Percentiles rank a stretch among this genome's conserved stretches.
Evolutionary conservation across 2,888 invertebrate species (phyloP).

Genomic region (Lasioglossum vierecki): DNA sequence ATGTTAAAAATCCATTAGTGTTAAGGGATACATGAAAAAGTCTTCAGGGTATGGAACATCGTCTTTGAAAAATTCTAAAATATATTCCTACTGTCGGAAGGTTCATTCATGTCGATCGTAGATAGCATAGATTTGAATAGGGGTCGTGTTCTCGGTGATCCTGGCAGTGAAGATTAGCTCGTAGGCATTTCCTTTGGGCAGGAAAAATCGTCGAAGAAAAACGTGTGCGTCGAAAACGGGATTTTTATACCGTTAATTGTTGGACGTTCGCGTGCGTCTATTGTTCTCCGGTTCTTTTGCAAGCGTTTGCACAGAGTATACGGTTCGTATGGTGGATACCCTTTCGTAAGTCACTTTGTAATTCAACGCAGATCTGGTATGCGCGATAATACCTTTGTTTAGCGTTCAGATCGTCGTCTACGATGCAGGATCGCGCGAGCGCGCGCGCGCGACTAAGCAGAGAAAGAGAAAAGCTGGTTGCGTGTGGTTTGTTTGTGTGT

Average conservation of each 20-base stretch:
- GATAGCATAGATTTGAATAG: not conserved
- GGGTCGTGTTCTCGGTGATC: too few relatives aligned
- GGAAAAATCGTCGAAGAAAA: not conserved
- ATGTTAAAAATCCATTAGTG: too few relatives aligned
- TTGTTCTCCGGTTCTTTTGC: conserved; percentile 55
- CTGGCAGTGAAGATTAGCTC: not conserved
- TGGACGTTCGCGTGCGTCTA: conserved; percentile 12
- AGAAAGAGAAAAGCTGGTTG: conserved; percentile 45
- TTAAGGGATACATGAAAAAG: not conserved
- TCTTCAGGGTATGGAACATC: too few relatives aligned
- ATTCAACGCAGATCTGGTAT: conserved; percentile 59
- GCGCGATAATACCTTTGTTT: conserved; percentile 60
- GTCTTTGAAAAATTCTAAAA: not conserved
- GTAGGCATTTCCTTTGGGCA: not conserved
- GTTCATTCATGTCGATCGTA: not conserved
- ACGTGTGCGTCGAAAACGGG: conserved; percentile 28
- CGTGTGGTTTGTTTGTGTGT: conserved; percentile 36
- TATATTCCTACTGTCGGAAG: not conserved
- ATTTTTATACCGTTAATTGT: conserved; percentile 54
- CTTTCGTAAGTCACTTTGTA: conserved; percentile 61
- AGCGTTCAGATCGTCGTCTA: conserved; percentile 50
- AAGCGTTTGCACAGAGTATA: conserved; percentile 31
- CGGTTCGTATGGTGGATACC: conserved; percentile 40
- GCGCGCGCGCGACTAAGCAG: not conserved
- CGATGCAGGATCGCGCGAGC: conserved; percentile 29